A percentile compares a stretch with the other conserved stretches of the same genome.
Evolutionary conservation across 2,888 invertebrate genomes (phyloP).

Genomic region (Drosophila ezoana): DNA sequence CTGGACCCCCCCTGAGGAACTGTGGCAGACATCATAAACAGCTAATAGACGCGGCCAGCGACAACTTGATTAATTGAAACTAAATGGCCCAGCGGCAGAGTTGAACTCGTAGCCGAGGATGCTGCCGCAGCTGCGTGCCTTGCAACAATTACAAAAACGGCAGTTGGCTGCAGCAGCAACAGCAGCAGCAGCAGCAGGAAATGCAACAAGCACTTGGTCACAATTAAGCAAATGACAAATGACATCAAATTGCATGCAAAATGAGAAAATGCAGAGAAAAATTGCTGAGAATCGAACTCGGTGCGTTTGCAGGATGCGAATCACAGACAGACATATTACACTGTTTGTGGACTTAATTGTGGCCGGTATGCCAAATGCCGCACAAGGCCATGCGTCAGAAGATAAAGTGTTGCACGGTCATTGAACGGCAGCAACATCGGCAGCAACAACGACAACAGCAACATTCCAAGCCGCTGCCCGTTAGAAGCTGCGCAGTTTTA

Average conservation of each 20-base stretch:
- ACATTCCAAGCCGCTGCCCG: conserved; percentile 66
- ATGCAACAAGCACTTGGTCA: conserved; percentile 57
- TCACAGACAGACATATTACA: not conserved
- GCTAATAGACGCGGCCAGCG: conserved; percentile 79
- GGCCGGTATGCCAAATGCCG: conserved; percentile 19
- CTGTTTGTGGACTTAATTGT: conserved; percentile 42
- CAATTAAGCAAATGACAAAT: conserved; percentile 80
- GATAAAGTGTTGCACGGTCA: conserved; percentile 57
- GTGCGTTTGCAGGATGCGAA: conserved; percentile 38
- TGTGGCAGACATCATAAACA: conserved; percentile 67
- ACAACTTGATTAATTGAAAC: conserved; percentile 80
- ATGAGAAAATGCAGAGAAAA: conserved; percentile 68
- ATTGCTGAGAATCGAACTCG: conserved; percentile 43
- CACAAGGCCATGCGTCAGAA: conserved; percentile 15
- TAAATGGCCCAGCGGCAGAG: conserved; percentile 65
- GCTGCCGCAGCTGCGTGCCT: conserved; percentile 57
- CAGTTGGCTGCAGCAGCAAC: conserved; percentile 50
- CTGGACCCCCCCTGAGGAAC: conserved; percentile 13
- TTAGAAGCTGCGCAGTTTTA: conserved; percentile 75
- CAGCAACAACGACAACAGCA: conserved; percentile 26
- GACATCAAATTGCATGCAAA: conserved; percentile 79
- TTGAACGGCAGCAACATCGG: conserved; percentile 51
- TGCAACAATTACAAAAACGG: conserved; percentile 73
- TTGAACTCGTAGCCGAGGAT: conserved; percentile 14
- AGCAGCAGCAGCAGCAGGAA: conserved; percentile 55